phyloP scores from a whole-genome alignment of 2,888 invertebrate genomes.

The Rosalia funebris region DNA sequence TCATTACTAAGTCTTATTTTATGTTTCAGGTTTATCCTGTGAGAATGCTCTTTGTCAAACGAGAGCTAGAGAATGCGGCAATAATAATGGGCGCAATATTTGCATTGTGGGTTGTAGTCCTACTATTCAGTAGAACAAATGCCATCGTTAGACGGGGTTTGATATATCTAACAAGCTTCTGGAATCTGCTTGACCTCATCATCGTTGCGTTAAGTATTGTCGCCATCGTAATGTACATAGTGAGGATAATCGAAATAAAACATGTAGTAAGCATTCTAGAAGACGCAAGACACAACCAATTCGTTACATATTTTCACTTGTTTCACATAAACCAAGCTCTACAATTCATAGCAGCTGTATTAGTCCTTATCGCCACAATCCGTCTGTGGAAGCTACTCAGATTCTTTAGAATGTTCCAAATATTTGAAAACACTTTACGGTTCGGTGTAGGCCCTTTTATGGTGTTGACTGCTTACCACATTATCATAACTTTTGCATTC shows the following conservation, averaged over 20 bases:
- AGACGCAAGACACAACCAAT: slow-evolving; percentile 45
- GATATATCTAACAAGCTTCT: not conserved
- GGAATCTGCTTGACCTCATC: not conserved
- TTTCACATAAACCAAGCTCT: slow-evolving; percentile 44
- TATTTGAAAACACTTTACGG: slow-evolving; percentile 46
- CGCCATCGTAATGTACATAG: slow-evolving; percentile 37
- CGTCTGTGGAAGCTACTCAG: slow-evolving; percentile 51
- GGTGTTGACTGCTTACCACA: not conserved
- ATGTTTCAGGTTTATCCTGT: slow-evolving; percentile 2
- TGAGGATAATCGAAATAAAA: slow-evolving; percentile 13
- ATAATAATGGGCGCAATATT: not conserved
- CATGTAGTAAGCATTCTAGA: slow-evolving; percentile 26
- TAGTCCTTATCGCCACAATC: slow-evolving; percentile 49
- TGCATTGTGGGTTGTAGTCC: not conserved
- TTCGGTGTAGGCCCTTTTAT: not conserved
- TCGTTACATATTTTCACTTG: slow-evolving; percentile 47
- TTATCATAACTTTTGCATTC: not conserved
- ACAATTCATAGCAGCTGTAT: slow-evolving; percentile 37
- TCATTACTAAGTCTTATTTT: too few relatives aligned
- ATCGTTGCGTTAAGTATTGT: slow-evolving; percentile 36
- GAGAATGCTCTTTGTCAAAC: slow-evolving; percentile 1
- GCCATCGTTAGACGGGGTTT: not conserved
- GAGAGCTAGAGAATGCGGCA: not conserved
- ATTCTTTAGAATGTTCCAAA: slow-evolving; percentile 39
- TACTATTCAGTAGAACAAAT: not conserved